Percentiles rank a stretch among this genome's conserved stretches.
Evolutionary conservation across 2,113 vertebrate species (phyloP).

Genomic region (Pelodiscus sinensis): DNA sequence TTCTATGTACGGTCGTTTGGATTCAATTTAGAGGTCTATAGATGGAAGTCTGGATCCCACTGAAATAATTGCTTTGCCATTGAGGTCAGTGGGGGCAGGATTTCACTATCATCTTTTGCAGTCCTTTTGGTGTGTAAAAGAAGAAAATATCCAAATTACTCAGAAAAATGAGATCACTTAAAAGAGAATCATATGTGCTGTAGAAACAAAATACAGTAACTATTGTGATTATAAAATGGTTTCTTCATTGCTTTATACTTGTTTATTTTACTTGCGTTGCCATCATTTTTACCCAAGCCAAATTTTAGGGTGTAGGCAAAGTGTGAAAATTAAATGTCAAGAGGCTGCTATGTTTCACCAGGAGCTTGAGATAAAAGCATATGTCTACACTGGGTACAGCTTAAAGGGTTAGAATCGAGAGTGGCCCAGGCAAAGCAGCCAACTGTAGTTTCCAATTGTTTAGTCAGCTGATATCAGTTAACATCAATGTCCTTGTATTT

Average conservation of each 20-base stretch:
- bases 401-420: background rate
- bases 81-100: background rate
- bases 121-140: background rate
- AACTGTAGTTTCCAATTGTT: background rate
- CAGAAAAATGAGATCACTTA: background rate
- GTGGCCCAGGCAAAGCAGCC: background rate
- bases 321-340: background rate
- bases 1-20: background rate
- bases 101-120: background rate
- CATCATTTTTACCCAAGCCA: background rate
- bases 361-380: background rate
- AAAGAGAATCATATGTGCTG: background rate
- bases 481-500: background rate
- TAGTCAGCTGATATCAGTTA: background rate
- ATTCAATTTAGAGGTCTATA: background rate
- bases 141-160: background rate
- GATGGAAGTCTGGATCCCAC: background rate
- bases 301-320: background rate
- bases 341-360: background rate
- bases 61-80: background rate
- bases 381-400: background rate
- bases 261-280: background rate
- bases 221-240: background rate
- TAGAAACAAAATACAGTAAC: background rate
- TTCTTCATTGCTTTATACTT: background rate